Evolutionary conservation across 2,888 invertebrate genomes (phyloP), one percentile per base, ranked within the genome.

Genomic region (Anoplius nigerrimus): DNA sequence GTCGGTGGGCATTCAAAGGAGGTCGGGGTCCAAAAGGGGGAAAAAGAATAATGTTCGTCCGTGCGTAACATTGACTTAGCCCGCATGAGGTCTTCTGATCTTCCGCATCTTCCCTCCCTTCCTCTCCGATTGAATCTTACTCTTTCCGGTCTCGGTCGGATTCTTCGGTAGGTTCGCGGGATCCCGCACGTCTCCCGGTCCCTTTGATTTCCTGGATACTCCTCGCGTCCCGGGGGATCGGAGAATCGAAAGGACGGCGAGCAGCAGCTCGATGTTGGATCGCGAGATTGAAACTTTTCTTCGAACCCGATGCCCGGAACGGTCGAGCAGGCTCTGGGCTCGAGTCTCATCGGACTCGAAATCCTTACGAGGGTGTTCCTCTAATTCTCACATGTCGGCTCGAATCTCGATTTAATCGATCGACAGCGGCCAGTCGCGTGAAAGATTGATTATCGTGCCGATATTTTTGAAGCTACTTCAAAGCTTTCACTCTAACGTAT

Each of bases 261-360:
- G 54, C 51, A 42, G 18, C 24, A 48, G 70, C 67, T 71, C 66
- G 72, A 65, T 71, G 74, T 65, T 11, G 8, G 64, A 66, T 74
- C 80, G 77, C 77, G 75, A 84, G 86, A 84, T 85, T 84, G 85
- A 84, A 85, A 84, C 84, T 84, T 84, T 75, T 82, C 79, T 71
- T 74, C 79, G 81, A 84, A 86, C 84, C 84, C 83, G 83, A 83
- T 84, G 83, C 81, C n/a, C 84, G 82, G 82, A 83, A 34, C 34
- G 34, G 34, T 82, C 80, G 80, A 79, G 78, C 73, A 42, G 76
- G 75, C 69, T 34, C 34, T 1, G 11, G 24, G 24, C 3, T 6
- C 11, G 11, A 34, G 34, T 34, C 1, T 11, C 11, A 13, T 3
- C 11, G 1, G 34, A 1, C 34, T 34, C 11, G 11, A 11, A 1